Percentiles rank a stretch among this genome's conserved stretches.
phyloP scores from a whole-genome alignment of 1,140 invertebrate species.

The Bathynomus jamesi region DNA sequence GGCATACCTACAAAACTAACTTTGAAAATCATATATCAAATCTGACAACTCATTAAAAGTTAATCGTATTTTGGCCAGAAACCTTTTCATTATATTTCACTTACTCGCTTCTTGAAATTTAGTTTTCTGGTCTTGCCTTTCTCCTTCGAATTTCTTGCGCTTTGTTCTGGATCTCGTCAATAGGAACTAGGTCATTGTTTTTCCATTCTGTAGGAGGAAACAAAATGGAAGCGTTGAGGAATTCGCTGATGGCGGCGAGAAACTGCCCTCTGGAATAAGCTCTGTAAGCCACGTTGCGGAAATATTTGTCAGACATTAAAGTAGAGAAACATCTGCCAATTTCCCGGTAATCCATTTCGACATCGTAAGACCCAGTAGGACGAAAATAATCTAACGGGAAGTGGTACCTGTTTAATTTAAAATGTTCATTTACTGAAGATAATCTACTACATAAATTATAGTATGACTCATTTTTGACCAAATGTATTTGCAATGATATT shows the following conservation, averaged over 20 bases:
- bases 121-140: no score
- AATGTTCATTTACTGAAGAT: no score
- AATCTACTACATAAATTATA: no score
- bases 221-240: constrained; percentile 78
- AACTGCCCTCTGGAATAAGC: constrained; percentile 75
- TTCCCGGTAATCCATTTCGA: constrained; percentile 88
- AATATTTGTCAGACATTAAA: constrained; percentile 87
- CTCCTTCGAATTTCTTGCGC: constrained; percentile 39
- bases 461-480: no score
- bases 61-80: no score
- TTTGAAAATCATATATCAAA: neutral
- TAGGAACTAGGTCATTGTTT: constrained; percentile 76
- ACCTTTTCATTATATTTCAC: constrained; percentile 1
- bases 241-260: constrained; percentile 87
- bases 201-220: constrained; percentile 95
- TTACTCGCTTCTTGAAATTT: constrained; percentile 32
- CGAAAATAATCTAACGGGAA: constrained; percentile 88
- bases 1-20: neutral
- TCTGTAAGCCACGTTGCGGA: constrained; percentile 88
- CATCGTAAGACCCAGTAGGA: constrained; percentile 69
- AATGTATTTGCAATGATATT: no score
- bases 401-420: constrained; percentile 71
- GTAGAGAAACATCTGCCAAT: constrained; percentile 92
- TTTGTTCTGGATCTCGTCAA: constrained; percentile 59
- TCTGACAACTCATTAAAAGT: no score